Evolutionary conservation across 2,888 invertebrate species (phyloP).

Genomic region (Cryptosula pallasiana): DNA sequence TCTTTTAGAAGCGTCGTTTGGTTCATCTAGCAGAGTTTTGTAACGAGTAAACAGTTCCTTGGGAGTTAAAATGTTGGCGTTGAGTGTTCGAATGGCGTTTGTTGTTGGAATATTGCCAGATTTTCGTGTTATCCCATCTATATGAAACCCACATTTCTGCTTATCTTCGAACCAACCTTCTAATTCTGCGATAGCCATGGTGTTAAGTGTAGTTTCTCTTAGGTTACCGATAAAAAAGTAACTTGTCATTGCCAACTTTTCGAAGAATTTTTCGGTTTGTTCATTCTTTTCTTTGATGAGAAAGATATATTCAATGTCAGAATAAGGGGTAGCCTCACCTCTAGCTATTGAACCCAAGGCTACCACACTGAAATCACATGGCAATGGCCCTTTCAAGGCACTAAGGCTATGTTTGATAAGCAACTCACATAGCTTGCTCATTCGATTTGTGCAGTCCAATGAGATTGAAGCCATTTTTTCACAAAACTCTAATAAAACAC

Average conservation of each 20-base stretch:
- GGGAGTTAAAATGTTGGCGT: background rate
- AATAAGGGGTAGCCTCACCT: background rate
- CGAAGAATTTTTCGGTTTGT: background rate
- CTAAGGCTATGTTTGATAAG: no score
- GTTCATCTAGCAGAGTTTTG: background rate
- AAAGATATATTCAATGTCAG: constrained; percentile 15
- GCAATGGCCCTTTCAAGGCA: no score
- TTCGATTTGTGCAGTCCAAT: no score
- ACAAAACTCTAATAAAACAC: no score
- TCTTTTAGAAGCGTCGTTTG: background rate
- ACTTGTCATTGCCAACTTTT: background rate
- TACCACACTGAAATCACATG: background rate
- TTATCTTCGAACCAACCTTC: constrained; percentile 1
- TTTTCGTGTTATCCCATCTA: background rate
- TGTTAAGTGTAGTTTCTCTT: background rate
- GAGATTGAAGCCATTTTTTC: no score
- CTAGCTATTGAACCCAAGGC: background rate
- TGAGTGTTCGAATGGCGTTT: background rate
- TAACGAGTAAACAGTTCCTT: background rate
- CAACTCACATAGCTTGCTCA: no score
- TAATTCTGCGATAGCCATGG: constrained; percentile 1
- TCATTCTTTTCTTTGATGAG: background rate
- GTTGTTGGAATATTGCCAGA: constrained; percentile 4
- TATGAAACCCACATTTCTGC: background rate
- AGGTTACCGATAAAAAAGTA: background rate